These are phyloP conservation scores for Athetis lepigone DNA, from an alignment of 2,888 invertebrate species.

Conservation along the genomic window DNA sequence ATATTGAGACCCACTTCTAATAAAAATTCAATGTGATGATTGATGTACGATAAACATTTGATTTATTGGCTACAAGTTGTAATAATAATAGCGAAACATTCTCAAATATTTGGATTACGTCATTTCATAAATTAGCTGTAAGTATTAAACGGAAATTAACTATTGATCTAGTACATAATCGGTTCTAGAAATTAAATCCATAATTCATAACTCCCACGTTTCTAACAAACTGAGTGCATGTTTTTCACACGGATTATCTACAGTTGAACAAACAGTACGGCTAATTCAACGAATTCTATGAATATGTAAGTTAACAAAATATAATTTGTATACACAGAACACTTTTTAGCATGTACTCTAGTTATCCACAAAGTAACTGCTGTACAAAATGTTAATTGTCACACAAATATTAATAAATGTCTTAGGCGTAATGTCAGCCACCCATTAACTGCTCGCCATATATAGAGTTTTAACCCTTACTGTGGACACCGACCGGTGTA, in stretches of 20 bases:
- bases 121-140: constrained; percentile 50
- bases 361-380: constrained; percentile 52
- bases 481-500: constrained; percentile 51
- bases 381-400: constrained; percentile 60
- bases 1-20: background rate
- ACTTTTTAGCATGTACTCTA: constrained; percentile 37
- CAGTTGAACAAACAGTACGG: constrained; percentile 56
- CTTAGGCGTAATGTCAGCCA: constrained; percentile 54
- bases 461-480: constrained; percentile 56
- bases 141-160: constrained; percentile 47
- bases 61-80: background rate
- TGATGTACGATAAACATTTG: constrained; percentile 7
- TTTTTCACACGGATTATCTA: constrained; percentile 65
- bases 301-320: constrained; percentile 38
- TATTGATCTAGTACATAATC: constrained; percentile 43
- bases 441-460: constrained; percentile 63
- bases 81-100: background rate
- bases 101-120: constrained; percentile 28
- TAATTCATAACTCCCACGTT: constrained; percentile 72
- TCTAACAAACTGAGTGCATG: constrained; percentile 46
- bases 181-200: constrained; percentile 63
- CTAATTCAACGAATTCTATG: constrained; percentile 49
- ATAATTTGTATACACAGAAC: background rate
- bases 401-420: constrained; percentile 63
- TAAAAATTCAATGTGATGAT: background rate